Percentiles rank a stretch among this genome's conserved stretches.
These are phyloP conservation scores for Megastigmus dorsalis DNA, from an alignment of 2,888 invertebrate species.

Conservation along the genomic window DNA sequence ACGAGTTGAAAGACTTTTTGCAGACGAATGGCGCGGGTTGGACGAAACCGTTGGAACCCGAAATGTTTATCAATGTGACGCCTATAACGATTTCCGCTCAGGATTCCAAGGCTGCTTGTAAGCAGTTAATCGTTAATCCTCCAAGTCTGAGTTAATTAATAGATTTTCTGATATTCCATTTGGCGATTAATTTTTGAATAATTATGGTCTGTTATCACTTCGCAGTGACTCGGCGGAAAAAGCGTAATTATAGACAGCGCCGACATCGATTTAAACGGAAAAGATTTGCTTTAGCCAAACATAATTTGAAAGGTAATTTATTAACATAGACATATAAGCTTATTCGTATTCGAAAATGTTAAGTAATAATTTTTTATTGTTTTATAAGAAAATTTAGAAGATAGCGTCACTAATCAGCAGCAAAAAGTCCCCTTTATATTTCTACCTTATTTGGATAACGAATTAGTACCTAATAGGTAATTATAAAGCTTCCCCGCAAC, in stretches of 20 bases:
- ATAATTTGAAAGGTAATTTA: no score
- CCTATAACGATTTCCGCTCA: neutral
- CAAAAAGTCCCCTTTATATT: constrained; percentile 73
- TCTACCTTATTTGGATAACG: constrained; percentile 79
- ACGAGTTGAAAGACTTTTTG: constrained; percentile 78
- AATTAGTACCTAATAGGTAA: constrained; percentile 73
- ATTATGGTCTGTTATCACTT: no score
- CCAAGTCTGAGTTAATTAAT: neutral
- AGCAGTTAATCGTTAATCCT: constrained; percentile 14
- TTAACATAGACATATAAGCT: no score
- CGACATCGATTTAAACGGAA: neutral
- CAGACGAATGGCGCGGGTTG: constrained; percentile 79
- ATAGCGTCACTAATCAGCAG: neutral
- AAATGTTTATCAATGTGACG: constrained; percentile 40
- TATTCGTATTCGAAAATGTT: neutral
- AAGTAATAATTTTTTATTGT: neutral
- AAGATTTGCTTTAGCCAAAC: neutral
- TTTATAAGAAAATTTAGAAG: neutral
- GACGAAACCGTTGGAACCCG: constrained; percentile 69
- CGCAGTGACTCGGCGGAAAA: no score
- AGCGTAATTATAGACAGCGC: no score
- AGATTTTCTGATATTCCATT: neutral
- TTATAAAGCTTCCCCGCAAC: neutral
- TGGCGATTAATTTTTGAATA: no score
- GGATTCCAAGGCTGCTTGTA: constrained; percentile 21